Evolutionary conservation across 2,797 vertebrate species (phyloP), one percentile per base, ranked within the genome.

Genomic region (Bovichtus diacanthus): DNA sequence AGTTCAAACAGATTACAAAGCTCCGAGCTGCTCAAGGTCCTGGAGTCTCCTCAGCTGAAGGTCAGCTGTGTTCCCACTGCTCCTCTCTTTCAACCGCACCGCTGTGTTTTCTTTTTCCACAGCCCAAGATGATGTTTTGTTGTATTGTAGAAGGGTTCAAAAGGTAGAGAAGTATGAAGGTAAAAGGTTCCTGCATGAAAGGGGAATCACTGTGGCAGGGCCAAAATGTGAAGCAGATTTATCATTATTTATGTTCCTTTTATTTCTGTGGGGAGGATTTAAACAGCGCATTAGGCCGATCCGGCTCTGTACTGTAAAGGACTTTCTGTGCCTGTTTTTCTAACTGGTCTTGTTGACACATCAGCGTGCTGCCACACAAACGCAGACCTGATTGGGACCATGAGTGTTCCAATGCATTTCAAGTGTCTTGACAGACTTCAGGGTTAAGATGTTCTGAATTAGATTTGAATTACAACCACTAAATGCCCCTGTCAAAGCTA

Each of bases 401-500:
- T 92, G 94, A 94, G 92, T 94, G 94, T 93, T 96, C 92, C 94
- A 95, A 95, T 90, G 95, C 95, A 95, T 97, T 97, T 97, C 95
- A 96, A 96, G 93, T 81, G 70, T 95, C 96, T 96, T 98, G 98
- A 99, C 98, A 98, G 96, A 96, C 97, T 96, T 93, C 95, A 95
- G 97, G 93, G 95, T 97, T 99, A 98, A 99, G 98, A 99, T 99
- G 98, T 98, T 99, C 97, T 97, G 98, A 98, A 99, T 99, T 98
- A 99, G 98, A 99, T 99, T 99, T 98, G 98, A 99, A 98, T 99
- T 99, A 99, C 98, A 99, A 97, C 97, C 97, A 92, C 98, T 99
- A 99, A 99, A 99, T 98, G 96, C 97, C 96, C 96, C 97, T 99
- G 98, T 99, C 98, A 99, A 93, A 97, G 94, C 94, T 96, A 89